Conservation (phyloP, 2,888 invertebrate genomes). For the Fragum whitleyi region DNA sequence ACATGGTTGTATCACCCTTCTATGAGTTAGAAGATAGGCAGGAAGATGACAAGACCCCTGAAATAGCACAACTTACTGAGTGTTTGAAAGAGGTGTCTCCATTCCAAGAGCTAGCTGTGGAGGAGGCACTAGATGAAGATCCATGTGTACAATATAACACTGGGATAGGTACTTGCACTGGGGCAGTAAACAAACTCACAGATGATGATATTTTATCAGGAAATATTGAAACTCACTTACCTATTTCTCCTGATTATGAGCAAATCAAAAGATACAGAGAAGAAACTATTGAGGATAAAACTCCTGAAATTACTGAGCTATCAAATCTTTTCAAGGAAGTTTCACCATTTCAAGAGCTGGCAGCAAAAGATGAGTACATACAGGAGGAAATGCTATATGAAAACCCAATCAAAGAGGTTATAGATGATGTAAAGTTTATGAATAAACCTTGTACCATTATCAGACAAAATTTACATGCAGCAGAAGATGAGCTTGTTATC, state of each 20-base stretch:
- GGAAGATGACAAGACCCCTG: constrained; percentile 29
- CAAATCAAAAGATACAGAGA: background rate
- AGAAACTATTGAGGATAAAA: background rate
- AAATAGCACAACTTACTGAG: constrained; percentile 33
- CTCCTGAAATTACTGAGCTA: background rate
- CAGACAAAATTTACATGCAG: background rate
- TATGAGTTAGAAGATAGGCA: background rate
- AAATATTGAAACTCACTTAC: background rate
- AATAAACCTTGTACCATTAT: background rate
- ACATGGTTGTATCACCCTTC: constrained; percentile 1
- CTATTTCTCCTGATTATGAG: background rate
- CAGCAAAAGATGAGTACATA: background rate
- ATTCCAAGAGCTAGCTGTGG: constrained; percentile 41
- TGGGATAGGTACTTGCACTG: background rate
- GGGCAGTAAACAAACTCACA: background rate
- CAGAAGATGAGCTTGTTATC: background rate
- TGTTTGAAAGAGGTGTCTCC: constrained; percentile 48
- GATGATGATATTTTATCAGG: background rate
- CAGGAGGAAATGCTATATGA: background rate
- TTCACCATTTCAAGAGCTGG: background rate
- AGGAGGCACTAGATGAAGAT: background rate
- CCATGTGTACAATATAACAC: background rate
- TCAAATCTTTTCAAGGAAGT: background rate
- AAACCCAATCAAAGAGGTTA: background rate
- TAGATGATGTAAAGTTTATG: background rate